phyloP scores from a whole-genome alignment of 2,797 vertebrate species.

The Lepidocolaptes lacrymiger region DNA sequence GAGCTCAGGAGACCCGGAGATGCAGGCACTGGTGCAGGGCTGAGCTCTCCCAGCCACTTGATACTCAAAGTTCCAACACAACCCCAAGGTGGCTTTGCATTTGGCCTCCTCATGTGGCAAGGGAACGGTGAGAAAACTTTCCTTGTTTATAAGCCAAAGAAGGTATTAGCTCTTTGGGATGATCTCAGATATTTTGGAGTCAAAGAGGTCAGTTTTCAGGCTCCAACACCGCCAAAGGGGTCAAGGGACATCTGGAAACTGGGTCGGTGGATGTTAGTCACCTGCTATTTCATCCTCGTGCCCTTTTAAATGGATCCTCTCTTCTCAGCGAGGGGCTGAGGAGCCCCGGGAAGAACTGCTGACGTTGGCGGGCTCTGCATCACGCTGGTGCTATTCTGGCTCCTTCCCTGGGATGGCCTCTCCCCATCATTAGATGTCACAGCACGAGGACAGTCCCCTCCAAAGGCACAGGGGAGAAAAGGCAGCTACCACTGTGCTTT shows the following conservation, averaged over 20 bases:
- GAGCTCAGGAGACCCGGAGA: not conserved
- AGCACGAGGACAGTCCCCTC: constrained; percentile 9
- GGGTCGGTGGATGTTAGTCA: not conserved
- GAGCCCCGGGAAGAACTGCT: constrained; percentile 36
- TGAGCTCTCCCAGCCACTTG: not conserved
- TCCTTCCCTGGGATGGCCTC: not conserved
- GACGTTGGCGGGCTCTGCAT: not conserved
- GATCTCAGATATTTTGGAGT: not conserved
- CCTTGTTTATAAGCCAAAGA: not conserved
- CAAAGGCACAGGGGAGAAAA: constrained; percentile 36
- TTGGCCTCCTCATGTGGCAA: not conserved
- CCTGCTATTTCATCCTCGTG: constrained; percentile 22
- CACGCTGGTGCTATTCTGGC: constrained; percentile 35
- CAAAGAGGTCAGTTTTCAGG: not conserved
- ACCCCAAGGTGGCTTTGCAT: not conserved
- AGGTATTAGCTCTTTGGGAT: not conserved
- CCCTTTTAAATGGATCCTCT: constrained; percentile 11
- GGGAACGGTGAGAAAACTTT: not conserved
- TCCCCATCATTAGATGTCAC: constrained; percentile 19
- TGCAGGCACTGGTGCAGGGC: not conserved
- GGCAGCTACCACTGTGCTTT: constrained; percentile 1
- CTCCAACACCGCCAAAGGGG: not conserved
- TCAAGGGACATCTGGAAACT: not conserved
- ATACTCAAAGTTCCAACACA: not conserved
- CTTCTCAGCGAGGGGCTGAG: not conserved